phyloP scores from a whole-genome alignment of 2,888 invertebrate genomes.

The Crioceris asparagi region DNA sequence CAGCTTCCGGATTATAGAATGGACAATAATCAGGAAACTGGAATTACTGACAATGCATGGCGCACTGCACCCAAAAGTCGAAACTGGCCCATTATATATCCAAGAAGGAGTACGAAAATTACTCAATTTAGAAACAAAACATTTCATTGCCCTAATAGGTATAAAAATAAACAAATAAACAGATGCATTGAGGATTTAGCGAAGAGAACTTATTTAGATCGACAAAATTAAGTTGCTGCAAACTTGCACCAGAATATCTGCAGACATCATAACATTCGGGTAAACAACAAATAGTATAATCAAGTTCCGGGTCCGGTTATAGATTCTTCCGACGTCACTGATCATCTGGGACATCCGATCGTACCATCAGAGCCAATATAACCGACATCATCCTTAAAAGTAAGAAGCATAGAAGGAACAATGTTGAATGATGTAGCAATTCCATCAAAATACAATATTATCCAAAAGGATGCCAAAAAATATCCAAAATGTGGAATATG shows the following conservation, averaged over 20 bases:
- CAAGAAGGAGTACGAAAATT: conserved; percentile 1
- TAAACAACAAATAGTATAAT: conserved; percentile 1
- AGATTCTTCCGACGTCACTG: conserved; percentile 1
- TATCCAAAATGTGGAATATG: too few species aligned
- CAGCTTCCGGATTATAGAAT: too few species aligned
- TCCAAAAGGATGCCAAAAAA: too few species aligned
- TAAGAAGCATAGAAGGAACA: too few species aligned
- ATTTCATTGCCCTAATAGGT: background rate
- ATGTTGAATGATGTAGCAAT: too few species aligned
- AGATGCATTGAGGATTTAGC: too few species aligned
- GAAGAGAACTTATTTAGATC: conserved; percentile 1
- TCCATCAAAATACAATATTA: too few species aligned
- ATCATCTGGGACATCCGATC: conserved; percentile 1
- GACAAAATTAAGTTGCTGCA: background rate
- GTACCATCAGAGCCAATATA: too few species aligned
- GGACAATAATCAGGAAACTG: background rate
- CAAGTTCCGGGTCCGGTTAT: background rate
- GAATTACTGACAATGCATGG: background rate
- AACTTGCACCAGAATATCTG: background rate
- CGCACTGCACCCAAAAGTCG: conserved; percentile 1
- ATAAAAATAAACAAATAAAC: too few species aligned
- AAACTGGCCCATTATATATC: background rate
- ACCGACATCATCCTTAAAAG: too few species aligned
- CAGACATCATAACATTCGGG: background rate
- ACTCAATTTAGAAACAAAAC: background rate